Evolutionary conservation across 2,113 vertebrate species (phyloP).

Genomic region (Nymphicus hollandicus): DNA sequence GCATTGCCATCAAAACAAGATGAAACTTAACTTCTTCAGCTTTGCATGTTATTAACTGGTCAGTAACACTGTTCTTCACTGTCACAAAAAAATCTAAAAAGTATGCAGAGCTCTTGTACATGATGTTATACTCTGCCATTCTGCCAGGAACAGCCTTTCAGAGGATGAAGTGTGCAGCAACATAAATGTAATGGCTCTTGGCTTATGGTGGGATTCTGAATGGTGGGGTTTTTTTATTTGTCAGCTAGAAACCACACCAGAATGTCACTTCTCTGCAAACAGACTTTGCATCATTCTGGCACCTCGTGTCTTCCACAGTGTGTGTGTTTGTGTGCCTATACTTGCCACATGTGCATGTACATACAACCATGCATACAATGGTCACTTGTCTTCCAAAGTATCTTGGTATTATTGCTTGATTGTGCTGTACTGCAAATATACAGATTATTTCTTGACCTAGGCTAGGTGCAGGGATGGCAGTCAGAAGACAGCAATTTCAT

Average conservation of each 20-base stretch:
- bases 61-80: neutral
- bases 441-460: neutral
- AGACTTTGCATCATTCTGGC: neutral
- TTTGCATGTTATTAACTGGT: neutral
- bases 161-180: neutral
- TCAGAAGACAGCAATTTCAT: neutral
- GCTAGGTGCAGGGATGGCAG: neutral
- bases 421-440: neutral
- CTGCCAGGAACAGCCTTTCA: neutral
- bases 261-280: neutral
- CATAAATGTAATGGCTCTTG: neutral
- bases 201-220: neutral
- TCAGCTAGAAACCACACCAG: neutral
- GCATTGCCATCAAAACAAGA: neutral
- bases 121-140: neutral
- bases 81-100: neutral
- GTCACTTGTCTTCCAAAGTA: neutral
- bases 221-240: neutral
- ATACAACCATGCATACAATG: rapidly evolving
- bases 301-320: neutral
- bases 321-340: neutral
- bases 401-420: neutral
- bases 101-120: neutral
- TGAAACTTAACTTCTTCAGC: neutral
- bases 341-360: neutral